phyloP scores from a whole-genome alignment of 1,140 invertebrate genomes.

The Pseudomyrmex cubaensis region DNA sequence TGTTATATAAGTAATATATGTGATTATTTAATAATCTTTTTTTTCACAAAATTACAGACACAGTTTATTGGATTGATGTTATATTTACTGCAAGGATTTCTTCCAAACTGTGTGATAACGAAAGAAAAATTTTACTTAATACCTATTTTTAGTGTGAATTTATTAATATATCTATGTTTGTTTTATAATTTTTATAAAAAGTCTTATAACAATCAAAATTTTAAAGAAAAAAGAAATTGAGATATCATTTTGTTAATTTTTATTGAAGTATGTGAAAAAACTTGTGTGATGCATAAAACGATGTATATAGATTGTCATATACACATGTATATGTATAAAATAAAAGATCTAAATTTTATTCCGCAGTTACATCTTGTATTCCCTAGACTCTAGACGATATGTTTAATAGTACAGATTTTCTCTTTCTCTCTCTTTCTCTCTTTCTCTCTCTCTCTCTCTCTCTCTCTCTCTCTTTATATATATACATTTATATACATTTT shows the following conservation, averaged over 20 bases:
- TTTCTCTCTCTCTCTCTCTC: too few relatives aligned
- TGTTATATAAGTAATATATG: neutral
- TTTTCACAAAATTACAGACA: slow-evolving; percentile 6
- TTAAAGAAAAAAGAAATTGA: neutral
- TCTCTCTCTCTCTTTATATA: too few relatives aligned
- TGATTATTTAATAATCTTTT: slow-evolving; percentile 1
- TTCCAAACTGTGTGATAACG: neutral
- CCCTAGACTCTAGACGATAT: too few relatives aligned
- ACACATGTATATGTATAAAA: too few relatives aligned
- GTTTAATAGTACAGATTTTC: too few relatives aligned
- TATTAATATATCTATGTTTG: slow-evolving; percentile 13
- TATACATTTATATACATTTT: neutral
- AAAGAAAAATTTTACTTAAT: too few relatives aligned
- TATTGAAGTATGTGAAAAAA: neutral
- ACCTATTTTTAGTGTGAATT: neutral
- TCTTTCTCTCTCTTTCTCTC: too few relatives aligned
- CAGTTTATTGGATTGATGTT: neutral
- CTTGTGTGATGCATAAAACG: too few relatives aligned
- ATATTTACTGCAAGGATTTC: fast-evolving
- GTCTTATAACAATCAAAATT: neutral
- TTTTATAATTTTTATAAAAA: slow-evolving; percentile 40
- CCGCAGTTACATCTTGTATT: too few relatives aligned
- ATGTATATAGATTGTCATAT: neutral
- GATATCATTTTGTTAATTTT: neutral
- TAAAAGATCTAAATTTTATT: too few relatives aligned